Evolutionary conservation across 2,888 invertebrate genomes (phyloP), one percentile per base, ranked within the genome.

Genomic region (Limenitis camilla): DNA sequence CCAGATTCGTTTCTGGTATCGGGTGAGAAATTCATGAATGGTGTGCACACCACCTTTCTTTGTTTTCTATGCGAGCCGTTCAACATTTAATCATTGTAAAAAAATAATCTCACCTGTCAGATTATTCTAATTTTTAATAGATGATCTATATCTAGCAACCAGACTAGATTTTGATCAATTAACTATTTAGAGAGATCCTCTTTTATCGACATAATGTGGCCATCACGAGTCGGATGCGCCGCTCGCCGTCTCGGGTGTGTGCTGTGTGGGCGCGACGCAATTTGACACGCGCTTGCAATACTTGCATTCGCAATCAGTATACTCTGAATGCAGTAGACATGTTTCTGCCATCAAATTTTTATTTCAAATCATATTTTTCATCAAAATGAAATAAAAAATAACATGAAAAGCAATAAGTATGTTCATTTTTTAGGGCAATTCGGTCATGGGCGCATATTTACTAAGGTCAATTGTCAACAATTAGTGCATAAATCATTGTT

Each of bases 281-380:
- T 85, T 82, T 77, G 81, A 82, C 78, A 83, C 78, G 81, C 78
- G 74, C 68, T 61, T 63, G 75, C 71, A 76, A 77, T 80, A 76
- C 74, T 76, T 73, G 76, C 72, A 72, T 74, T 78, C 64, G 77
- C 77, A 79, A 79, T 81, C 79, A 78, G 71, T 64, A 64, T 45
- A 69, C 54, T 55, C 47, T 39, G 56, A 60, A 47, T 57, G 62
- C 63, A 64, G 65, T 64, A 49, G 47, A 54, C 36, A 49, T 19
- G 19, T 19, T 3, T 19, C 5, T 10, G 27, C 27, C 19, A 52
- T 32, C 58, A 45, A 46, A 33, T 44, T 39, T 45, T 49, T 35
- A 41, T 40, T 43, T 51, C 39, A 49, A 11, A 55, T 53, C 44
- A 40, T 49, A 36, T 8, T 35, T 10, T 19, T 19, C 19, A 19